Base-by-base conservation (phyloP, 2,888 invertebrate genomes). In the Rhodophaea formosa region DNA sequence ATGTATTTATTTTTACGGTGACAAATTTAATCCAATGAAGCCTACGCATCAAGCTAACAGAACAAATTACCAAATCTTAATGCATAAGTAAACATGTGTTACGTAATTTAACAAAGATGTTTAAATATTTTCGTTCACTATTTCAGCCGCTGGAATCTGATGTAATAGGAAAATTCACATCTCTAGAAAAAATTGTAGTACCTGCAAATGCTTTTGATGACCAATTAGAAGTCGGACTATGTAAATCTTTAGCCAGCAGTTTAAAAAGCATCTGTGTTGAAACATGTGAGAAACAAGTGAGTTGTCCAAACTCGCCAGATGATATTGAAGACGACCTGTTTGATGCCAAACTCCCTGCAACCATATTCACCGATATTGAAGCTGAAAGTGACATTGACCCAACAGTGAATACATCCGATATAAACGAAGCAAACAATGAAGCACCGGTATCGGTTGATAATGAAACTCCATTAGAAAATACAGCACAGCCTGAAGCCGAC, bases 141-240 rank as follows among this genome's bases (percentile, higher is more conserved):
- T 87, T 90, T 67, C 83, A 91, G 91, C 63, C 64, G 14, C 63
- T 91, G 47, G 77, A 76, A 46, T 65, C 81, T 8, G 84, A 86
- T 39, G 72, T 66, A 1, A 88, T 92, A 63, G 71, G 79, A 1
- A 82, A 77, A 56, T 85, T 91, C 55, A 77, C 75, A 67, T 71
- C 81, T 57, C 75, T 92, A 39, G 79, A 73, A 10, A 80, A 74
- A 61, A 52, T 92, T 44, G 84, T 75, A 8, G 67, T 92, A 56
- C 86, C 91, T 8, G 67, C 68, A 44, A 66, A 75, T 54, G 75
- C 76, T 7, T 51, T 72, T 7, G 77, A 77, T 16, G 62, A 86
- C 44, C 62, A 78, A 12, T 69, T 82, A 59, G 77, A 86, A 56
- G 29, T 12, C 6, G 42, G 30, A 61, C 67, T 92, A 54, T 92